Evolutionary conservation across 2,797 vertebrate species (phyloP).

Genomic region (Tadarida brasiliensis): DNA sequence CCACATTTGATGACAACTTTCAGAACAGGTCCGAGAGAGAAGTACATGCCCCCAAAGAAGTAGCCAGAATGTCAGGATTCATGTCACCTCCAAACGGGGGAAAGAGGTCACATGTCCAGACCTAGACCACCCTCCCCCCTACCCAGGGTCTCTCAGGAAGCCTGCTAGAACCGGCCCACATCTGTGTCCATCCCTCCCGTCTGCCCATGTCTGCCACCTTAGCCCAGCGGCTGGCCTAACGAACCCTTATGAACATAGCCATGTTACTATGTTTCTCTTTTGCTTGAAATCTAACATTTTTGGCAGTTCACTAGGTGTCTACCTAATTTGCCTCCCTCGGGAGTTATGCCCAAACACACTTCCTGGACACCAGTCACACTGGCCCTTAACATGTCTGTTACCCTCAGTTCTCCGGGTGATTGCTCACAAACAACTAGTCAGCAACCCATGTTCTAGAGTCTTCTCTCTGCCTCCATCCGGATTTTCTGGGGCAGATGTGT

Average conservation of each 20-base stretch:
- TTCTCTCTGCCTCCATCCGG: neutral
- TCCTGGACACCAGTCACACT: neutral
- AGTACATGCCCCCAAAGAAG: neutral
- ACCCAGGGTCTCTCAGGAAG: accelerated
- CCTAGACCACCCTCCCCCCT: accelerated
- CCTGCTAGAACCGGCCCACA: neutral
- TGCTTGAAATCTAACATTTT: neutral
- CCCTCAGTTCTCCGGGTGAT: neutral
- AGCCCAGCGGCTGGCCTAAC: accelerated
- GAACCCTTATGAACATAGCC: neutral
- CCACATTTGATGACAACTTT: neutral
- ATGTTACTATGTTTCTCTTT: neutral
- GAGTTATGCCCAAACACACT: neutral
- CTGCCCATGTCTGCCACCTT: neutral
- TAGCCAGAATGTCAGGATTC: neutral
- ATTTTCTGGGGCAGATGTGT: neutral
- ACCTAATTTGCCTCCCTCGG: neutral
- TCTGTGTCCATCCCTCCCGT: neutral
- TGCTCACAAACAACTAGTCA: neutral
- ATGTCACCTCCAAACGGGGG: neutral
- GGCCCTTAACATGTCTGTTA: accelerated
- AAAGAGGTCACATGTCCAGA: neutral
- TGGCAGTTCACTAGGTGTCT: neutral
- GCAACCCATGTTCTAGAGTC: neutral
- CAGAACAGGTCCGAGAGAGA: neutral